Percentiles rank a stretch among this genome's conserved stretches.
Conservation (phyloP, 1,140 invertebrate genomes). For the Doryteuthis pealeii region DNA sequence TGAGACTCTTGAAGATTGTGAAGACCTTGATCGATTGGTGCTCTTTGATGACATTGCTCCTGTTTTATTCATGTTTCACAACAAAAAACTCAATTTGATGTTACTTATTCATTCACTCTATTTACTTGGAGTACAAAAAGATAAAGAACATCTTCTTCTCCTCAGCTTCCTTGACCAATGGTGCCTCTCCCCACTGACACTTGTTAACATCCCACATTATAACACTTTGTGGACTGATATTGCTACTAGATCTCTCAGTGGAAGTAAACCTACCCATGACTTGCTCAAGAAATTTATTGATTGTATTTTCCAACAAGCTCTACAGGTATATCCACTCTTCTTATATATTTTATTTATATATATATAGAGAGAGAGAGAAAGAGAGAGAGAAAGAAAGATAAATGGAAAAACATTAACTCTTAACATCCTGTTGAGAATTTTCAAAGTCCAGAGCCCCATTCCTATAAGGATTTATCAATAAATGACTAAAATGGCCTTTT, state of each 20-base stretch:
- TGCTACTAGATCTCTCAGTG: not conserved
- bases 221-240: not conserved
- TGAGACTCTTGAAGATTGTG: slow-evolving; percentile 59
- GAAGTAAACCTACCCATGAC: not conserved
- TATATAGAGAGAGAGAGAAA: too few species aligned
- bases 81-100: slow-evolving; percentile 44
- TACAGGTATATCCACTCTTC: not conserved
- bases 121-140: slow-evolving; percentile 49
- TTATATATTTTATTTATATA: too few species aligned
- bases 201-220: too few species aligned
- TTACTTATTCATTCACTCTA: slow-evolving; percentile 54
- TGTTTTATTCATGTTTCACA: slow-evolving; percentile 49
- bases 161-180: not conserved
- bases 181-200: not conserved
- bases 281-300: not conserved
- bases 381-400: too few species aligned
- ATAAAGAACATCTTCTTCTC: not conserved
- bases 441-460: too few species aligned
- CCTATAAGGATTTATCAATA: too few species aligned
- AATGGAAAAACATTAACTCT: too few species aligned
- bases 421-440: too few species aligned
- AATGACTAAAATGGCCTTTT: too few species aligned
- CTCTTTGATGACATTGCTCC: slow-evolving; percentile 59
- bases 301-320: slow-evolving; percentile 11
- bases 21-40: slow-evolving; percentile 62